Evolutionary conservation across 2,888 invertebrate species (phyloP), one percentile per base, ranked within the genome.

Genomic region (Eulithis prunata): DNA sequence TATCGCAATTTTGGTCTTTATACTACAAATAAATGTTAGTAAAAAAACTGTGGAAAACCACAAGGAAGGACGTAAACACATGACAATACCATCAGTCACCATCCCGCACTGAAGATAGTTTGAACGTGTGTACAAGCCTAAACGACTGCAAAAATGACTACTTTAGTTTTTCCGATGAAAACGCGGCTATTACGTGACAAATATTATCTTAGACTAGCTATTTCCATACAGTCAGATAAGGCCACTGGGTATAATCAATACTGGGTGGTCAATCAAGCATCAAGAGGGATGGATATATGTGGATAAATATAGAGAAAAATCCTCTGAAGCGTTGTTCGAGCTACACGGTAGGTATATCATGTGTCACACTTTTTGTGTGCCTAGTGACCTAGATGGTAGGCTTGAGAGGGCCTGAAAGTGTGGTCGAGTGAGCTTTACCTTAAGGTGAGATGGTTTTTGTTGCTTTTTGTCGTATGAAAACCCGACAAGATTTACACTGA

Each of bases 201-300:
- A 87, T 87, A 85, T 89, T 89, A 90, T 88, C 87, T 85, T 80
- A 78, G 78, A 90, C 91, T 91, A 89, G 85, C 84, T 75, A 82
- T 68, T 61, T 54, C 61, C 64, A 68, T 60, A 60, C 76, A 67
- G 74, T 78, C 79, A 87, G 89, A 90, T 89, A 89, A 86, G 78
- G 77, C 75, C 78, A 63, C 60, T 53, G 63, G 67, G 61, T 59
- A 54, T 64, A 89, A 91, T 91, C 90, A 82, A 91, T 91, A 90
- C 78, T 76, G 82, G 80, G 84, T 86, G 78, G 77, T 76, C 86
- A 90, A 88, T 89, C 90, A 86, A 80, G 82, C 89, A 82, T 79
- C 77, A 73, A 73, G 57, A 58, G 79, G 83, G 85, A 74, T 75
- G 21, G 21, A 21, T 21, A 21, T 21, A 21, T 2, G 72, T 54